Evolutionary conservation across 2,113 vertebrate species (phyloP), one percentile per base, ranked within the genome.

Genomic region (Silurus asotus): DNA sequence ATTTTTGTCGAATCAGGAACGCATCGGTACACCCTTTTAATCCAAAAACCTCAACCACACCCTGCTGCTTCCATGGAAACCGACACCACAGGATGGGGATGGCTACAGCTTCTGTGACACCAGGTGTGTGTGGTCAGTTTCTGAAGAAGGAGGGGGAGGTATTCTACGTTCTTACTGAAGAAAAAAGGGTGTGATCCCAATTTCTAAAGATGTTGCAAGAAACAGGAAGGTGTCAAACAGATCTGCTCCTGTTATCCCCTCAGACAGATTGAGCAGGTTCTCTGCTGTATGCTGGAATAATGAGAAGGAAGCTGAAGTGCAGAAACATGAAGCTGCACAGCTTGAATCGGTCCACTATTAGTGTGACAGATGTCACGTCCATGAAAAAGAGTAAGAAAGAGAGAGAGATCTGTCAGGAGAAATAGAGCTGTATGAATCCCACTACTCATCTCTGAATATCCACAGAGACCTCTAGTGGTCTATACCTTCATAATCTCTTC

Each of bases 381-480:
- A 67, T 15, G 1, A 67, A 11, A 14, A 25, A 28, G 37, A 48
- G 67, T 45, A 0, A 70, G 28, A 70, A 37, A 70, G 67, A 45
- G 28, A 48, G 69, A 72, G 17, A 20, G 15, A 17, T 19, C 6
- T 20, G 7, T 19, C 15, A 72, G 69, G 37, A 72, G 69, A 72
- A 48, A 19, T 51, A 51, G 48, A 51, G 72, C 72, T n/a, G 9
- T 11, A n/a, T 51, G 70, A 75, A 23, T n/a, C 48, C 20, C 19
- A 51, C 19, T 23, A 20, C 19, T 74, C 70, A 20, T 74, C 45
- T 49, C 8, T 6, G 20, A 75, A 75, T 51, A 51, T 51, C 48
- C 48, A 75, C 72, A 75, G 72, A 75, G 72, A 51, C 72, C 72
- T 75, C 72, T 75, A 51, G 72, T 75, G 72, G 72, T 13, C 72